Evolutionary conservation across 2,797 vertebrate genomes (phyloP).

Genomic region (Vipera latastei): DNA sequence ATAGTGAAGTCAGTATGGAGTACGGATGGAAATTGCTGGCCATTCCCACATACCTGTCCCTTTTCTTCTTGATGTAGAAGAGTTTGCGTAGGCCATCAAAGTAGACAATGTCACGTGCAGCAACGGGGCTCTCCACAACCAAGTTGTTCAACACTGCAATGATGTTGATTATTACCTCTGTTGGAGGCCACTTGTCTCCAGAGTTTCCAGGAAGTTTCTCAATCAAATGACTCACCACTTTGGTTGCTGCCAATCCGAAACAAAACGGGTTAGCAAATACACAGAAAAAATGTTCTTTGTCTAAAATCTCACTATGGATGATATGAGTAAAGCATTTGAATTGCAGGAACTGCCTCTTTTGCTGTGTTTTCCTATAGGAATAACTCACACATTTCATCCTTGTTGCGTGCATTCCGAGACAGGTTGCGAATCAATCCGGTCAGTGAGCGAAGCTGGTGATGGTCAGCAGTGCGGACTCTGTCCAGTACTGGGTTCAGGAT

Average conservation of each 20-base stretch:
- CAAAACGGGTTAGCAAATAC: background rate
- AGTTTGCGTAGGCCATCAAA: conserved; percentile 85
- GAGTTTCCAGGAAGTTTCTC: conserved; percentile 77
- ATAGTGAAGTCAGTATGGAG: background rate
- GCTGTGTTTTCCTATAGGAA: rapidly evolving
- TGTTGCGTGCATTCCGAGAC: conserved; percentile 83
- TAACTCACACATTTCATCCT: conserved; percentile 86
- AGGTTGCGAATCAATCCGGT: conserved; percentile 91
- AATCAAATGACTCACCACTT: conserved; percentile 80
- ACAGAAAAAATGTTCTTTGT: background rate
- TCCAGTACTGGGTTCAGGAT: conserved; percentile 83
- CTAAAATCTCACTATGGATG: background rate
- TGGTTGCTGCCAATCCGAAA: conserved; percentile 74
- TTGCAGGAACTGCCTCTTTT: background rate
- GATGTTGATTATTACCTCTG: conserved; percentile 86
- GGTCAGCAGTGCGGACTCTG: conserved; percentile 74
- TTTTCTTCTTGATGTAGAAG: conserved; percentile 75
- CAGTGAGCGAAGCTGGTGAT: conserved; percentile 84
- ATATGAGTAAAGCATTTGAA: no score
- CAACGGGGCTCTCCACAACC: conserved; percentile 80
- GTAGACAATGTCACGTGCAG: conserved; percentile 82
- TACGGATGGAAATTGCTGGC: background rate
- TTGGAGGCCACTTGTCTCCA: conserved; percentile 72
- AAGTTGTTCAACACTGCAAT: conserved; percentile 89
- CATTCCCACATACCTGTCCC: conserved; percentile 71